Conservation (phyloP, 2,888 invertebrate species). For the Eupithecia vulgata region DNA sequence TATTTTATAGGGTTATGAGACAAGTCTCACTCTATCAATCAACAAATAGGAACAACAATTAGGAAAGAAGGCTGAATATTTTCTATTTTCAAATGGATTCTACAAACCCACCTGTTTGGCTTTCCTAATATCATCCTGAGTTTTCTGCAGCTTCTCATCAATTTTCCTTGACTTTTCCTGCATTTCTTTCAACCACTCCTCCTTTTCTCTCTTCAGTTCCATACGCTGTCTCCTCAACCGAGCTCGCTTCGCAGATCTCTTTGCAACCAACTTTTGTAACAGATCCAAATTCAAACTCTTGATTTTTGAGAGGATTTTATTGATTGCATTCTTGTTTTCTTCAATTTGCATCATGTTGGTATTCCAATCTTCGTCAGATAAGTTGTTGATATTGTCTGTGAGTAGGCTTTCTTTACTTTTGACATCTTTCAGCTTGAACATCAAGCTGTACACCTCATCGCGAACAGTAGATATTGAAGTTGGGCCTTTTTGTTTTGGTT, state of each 20-base stretch:
- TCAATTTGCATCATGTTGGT: slow-evolving; percentile 77
- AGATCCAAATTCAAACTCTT: slow-evolving; percentile 69
- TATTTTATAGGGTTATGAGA: background rate
- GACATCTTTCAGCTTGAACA: slow-evolving; percentile 53
- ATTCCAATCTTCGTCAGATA: slow-evolving; percentile 84
- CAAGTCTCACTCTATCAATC: background rate
- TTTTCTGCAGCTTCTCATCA: slow-evolving; percentile 87
- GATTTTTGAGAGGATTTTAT: slow-evolving; percentile 66
- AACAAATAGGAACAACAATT: too few species aligned
- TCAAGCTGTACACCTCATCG: slow-evolving; percentile 53
- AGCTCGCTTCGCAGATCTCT: slow-evolving; percentile 76
- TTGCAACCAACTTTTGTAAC: slow-evolving; percentile 72
- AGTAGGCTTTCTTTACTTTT: slow-evolving; percentile 70
- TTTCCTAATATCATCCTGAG: slow-evolving; percentile 85
- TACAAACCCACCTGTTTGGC: slow-evolving; percentile 79
- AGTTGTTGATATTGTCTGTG: slow-evolving; percentile 66
- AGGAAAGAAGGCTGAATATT: too few species aligned
- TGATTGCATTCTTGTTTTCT: slow-evolving; percentile 74
- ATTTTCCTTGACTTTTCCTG: slow-evolving; percentile 84
- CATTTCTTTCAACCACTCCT: slow-evolving; percentile 66
- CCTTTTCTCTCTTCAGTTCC: slow-evolving; percentile 66
- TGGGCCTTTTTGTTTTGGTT: slow-evolving; percentile 26
- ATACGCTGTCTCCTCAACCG: slow-evolving; percentile 72
- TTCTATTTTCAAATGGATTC: background rate
- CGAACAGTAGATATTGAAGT: slow-evolving; percentile 57